These are phyloP conservation scores for Cheilosia variabilis DNA, from an alignment of 2,888 invertebrate species.

Conservation along the genomic window DNA sequence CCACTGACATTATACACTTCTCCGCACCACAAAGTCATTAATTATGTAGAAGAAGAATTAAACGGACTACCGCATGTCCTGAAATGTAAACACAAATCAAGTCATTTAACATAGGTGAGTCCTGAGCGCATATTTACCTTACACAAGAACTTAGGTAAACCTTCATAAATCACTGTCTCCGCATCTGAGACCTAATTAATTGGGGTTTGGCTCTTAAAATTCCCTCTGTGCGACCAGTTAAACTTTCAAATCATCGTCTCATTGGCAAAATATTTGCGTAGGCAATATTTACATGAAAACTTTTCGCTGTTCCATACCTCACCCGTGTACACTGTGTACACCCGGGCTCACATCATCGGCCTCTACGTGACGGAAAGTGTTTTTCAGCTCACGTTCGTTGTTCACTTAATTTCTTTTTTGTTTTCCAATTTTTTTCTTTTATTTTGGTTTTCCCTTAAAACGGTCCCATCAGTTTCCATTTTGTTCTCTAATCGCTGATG, in stretches of 20 bases:
- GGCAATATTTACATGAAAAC: conserved; percentile 71
- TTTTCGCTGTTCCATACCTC: conserved; percentile 23
- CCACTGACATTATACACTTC: background rate
- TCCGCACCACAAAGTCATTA: conserved; percentile 49
- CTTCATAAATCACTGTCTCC: conserved; percentile 71
- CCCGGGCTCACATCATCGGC: conserved; percentile 24
- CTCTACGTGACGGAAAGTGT: conserved; percentile 64
- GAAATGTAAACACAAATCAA: conserved; percentile 69
- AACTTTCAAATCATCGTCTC: conserved; percentile 69
- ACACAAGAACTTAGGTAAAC: conserved; percentile 33
- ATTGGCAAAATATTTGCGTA: conserved; percentile 70
- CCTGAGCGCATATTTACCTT: conserved; percentile 14
- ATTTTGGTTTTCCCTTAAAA: conserved; percentile 13
- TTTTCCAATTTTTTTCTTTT: conserved; percentile 4
- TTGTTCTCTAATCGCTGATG: conserved; percentile 61
- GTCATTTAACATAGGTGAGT: conserved; percentile 63
- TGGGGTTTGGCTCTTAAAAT: conserved; percentile 69
- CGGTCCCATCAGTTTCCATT: conserved; percentile 23
- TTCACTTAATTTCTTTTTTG: conserved; percentile 41
- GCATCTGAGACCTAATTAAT: conserved; percentile 58
- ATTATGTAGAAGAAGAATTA: conserved; percentile 60
- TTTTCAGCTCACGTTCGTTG: conserved; percentile 66
- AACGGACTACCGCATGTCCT: conserved; percentile 51
- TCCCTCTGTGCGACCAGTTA: conserved; percentile 62
- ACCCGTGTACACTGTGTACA: background rate